These are phyloP conservation scores for Gobiocypris rarus DNA, from an alignment of 2,113 vertebrate species.

Conservation along the genomic window DNA sequence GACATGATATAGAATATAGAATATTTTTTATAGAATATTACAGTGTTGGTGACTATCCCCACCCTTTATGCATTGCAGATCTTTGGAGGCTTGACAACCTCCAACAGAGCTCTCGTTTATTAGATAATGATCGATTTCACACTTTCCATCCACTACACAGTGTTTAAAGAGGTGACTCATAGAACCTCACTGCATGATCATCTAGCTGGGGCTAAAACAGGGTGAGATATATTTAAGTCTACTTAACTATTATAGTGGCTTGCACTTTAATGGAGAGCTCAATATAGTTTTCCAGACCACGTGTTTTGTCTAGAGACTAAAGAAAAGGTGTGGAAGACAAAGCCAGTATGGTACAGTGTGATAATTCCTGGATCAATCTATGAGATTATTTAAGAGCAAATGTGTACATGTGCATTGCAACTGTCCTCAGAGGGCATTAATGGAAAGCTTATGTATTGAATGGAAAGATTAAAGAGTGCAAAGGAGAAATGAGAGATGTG, in stretches of 20 bases:
- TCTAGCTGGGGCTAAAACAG: constrained; percentile 33
- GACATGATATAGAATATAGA: too few species aligned
- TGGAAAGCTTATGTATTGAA: background rate
- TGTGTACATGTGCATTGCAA: background rate
- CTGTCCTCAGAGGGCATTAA: background rate
- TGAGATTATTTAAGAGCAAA: background rate
- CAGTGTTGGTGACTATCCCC: background rate
- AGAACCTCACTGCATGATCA: constrained; percentile 10
- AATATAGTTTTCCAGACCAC: constrained; percentile 17
- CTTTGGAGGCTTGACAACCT: constrained; percentile 32
- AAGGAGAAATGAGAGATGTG: too few species aligned
- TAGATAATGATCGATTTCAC: constrained; percentile 49
- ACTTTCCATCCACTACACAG: constrained; percentile 44
- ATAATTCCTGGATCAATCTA: background rate
- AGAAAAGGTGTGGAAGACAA: background rate
- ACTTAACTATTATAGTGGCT: constrained; percentile 12
- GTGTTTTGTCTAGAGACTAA: background rate
- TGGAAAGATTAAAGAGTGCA: background rate
- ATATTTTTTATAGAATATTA: too few species aligned
- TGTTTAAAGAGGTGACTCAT: constrained; percentile 48
- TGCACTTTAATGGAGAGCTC: constrained; percentile 5
- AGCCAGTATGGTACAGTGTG: background rate
- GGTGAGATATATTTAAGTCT: constrained; percentile 32
- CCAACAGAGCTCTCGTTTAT: constrained; percentile 39
- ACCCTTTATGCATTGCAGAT: constrained; percentile 2